These are phyloP conservation scores for Hyperoplus lanceolatus DNA, from an alignment of 2,797 vertebrate genomes.

Conservation along the genomic window DNA sequence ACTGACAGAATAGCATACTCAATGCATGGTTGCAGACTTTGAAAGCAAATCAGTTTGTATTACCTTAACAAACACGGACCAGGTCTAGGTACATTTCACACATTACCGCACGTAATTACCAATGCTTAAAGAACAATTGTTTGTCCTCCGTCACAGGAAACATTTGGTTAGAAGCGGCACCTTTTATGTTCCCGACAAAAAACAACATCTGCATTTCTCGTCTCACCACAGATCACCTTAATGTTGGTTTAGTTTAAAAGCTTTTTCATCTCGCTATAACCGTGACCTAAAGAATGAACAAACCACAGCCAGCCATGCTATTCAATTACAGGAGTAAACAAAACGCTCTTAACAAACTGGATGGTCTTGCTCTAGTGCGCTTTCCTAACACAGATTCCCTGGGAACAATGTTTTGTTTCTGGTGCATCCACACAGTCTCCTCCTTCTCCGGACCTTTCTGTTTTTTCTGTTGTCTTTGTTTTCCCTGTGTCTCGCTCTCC, in stretches of 20 bases:
- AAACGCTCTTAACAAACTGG: constrained; percentile 47
- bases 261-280: constrained; percentile 43
- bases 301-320: constrained; percentile 26
- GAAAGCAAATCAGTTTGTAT: neutral
- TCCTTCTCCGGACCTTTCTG: constrained; percentile 29
- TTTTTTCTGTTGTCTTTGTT: constrained; percentile 33
- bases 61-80: neutral
- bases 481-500: neutral
- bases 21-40: neutral
- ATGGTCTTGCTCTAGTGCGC: constrained; percentile 49
- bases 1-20: neutral
- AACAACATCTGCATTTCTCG: constrained; percentile 3
- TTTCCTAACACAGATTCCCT: constrained; percentile 47
- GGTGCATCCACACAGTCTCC: constrained; percentile 44
- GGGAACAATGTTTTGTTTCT: constrained; percentile 54
- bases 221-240: constrained; percentile 21
- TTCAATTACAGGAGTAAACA: constrained; percentile 60
- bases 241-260: constrained; percentile 36
- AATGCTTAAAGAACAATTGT: constrained; percentile 4
- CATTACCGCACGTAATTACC: constrained; percentile 2
- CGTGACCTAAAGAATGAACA: constrained; percentile 32
- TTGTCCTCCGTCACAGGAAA: neutral
- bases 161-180: neutral
- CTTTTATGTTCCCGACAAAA: constrained; percentile 18
- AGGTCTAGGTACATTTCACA: neutral